Conservation (phyloP, 2,888 invertebrate species). For the Ptycholaimellus sp. region DNA sequence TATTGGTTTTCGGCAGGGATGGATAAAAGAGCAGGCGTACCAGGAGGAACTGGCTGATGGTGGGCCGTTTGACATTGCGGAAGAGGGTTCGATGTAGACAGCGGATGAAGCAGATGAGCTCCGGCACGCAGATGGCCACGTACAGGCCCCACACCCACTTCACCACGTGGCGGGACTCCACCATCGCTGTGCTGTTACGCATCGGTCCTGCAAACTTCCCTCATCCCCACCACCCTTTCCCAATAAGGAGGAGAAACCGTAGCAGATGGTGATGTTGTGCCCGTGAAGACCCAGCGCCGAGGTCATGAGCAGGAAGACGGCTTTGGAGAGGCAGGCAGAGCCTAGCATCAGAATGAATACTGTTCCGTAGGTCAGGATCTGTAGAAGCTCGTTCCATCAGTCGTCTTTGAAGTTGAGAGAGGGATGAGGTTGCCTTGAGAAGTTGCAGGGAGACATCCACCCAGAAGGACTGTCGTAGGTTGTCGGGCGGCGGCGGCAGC, state of each 20-base stretch:
- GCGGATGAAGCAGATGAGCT: constrained; percentile 24
- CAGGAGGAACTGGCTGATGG: constrained; percentile 16
- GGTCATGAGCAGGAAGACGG: constrained; percentile 22
- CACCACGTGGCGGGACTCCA: constrained; percentile 18
- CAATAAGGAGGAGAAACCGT: not conserved
- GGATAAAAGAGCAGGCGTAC: no score
- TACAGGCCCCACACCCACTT: constrained; percentile 29
- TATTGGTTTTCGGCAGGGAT: no score
- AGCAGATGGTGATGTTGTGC: constrained; percentile 20
- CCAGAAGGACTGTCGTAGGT: constrained; percentile 13
- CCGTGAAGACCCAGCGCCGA: constrained; percentile 22
- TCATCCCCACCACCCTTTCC: no score
- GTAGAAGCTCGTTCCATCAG: no score
- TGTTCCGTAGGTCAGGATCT: no score
- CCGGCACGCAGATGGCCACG: constrained; percentile 26
- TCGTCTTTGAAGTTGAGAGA: constrained; percentile 21
- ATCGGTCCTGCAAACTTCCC: no score
- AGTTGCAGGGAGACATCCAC: constrained; percentile 21
- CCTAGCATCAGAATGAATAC: no score
- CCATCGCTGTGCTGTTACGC: constrained; percentile 16
- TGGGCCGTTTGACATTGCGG: constrained; percentile 21
- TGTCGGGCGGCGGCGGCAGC: constrained; percentile 35
- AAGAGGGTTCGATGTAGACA: constrained; percentile 29
- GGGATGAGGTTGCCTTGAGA: constrained; percentile 23
- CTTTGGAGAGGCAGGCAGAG: constrained; percentile 5